Base-by-base conservation (phyloP, 2,888 invertebrate genomes). In the Onthophagus sagittarius region DNA sequence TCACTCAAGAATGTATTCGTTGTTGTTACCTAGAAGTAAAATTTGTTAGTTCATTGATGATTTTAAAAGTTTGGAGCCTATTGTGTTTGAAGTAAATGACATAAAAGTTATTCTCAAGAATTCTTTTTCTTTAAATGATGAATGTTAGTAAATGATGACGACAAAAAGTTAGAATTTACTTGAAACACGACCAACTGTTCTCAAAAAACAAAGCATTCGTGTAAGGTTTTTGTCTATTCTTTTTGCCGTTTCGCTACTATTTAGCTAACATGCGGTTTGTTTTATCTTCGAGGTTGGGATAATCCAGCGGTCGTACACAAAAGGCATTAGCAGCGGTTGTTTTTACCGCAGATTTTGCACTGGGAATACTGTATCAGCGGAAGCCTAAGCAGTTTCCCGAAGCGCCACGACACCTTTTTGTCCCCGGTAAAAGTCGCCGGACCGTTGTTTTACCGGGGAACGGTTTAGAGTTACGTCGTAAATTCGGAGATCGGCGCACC, bases 401-500 rank as follows among this genome's bases (percentile, higher is more conserved):
- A 23, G 23, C 23, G 23, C 3, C 23, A 23, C 11, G 5, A 53
- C 39, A 53, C 39, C 39, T 53, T 53, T 53, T 53, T 53, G 11
- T 53, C 39, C 7, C 6, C 39, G 39, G 39, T 11, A 53, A 53
- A 53, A 2, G 23, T 23, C 23, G 23, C 3, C 23, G 2, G 23
- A 23, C 23, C 23, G 23, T 23, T 53, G 39, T 53, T 53, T 53
- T 53, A 53, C 39, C 3, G 23, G 23, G 3, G 23, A 23, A 23
- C 3, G 23, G 23, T 23, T 53, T 4, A n/a, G n/a, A n/a, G n/a
- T n/a, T n/a, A n/a, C 5, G 9, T 71, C 75, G 65, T 75, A 75
- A 75, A 75, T 75, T 75, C 73, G 62, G 71, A 71, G 71, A 71
- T 75, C 75, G 71, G 71, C 62, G 75, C 73, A 69, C 70, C 62